Evolutionary conservation across 1,140 invertebrate species (phyloP), one percentile per base, ranked within the genome.

Genomic region (Charaxes varanes): DNA sequence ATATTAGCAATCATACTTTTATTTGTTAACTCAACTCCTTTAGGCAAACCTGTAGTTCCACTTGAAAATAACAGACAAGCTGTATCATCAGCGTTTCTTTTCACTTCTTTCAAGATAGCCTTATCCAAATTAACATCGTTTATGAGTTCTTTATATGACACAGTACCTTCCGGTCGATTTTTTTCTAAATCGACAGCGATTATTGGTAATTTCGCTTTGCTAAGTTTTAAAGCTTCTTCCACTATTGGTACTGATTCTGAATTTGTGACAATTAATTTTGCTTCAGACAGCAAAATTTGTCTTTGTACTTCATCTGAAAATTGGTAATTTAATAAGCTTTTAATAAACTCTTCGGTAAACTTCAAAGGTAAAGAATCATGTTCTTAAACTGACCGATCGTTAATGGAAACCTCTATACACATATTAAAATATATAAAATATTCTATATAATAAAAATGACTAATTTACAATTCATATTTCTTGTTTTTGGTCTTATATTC

Each of bases 11-110:
- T 60, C 21, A 90, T 69, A 64, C 90, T 91, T 23, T 60, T 82
- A 67, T 97, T 91, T 0, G 91, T 91, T 1, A 96, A 63, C 81
- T 94, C 88, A 0, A 96, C 94, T 14, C 93, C 94, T 87, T 97
- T 97, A 5, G 96, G 94, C 31, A 93, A 63, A n/a, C 96, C 94
- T 12, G 94, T 97, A 2, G 95, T 97, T n/a, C 95, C 95, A 67
- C 94, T 96, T 0, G 94, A 92, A 72, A 88, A 92, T 10, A 88
- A 87, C 34, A 91, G 52, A 35, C 90, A 58, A 6, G 85, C 70
- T 6, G 87, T 65, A 57, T 90, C 88, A 11, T 86, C 62, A 10
- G 56, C 8, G 26, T 53, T 62, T 15, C 67, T 62, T 28, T 66
- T 78, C 11, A 79, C 69, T 30, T 72, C 50, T 53, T 79, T 85